A percentile compares a stretch with the other conserved stretches of the same genome.
Conservation (phyloP, 2,888 invertebrate species). For the Drosophila paracracens region DNA sequence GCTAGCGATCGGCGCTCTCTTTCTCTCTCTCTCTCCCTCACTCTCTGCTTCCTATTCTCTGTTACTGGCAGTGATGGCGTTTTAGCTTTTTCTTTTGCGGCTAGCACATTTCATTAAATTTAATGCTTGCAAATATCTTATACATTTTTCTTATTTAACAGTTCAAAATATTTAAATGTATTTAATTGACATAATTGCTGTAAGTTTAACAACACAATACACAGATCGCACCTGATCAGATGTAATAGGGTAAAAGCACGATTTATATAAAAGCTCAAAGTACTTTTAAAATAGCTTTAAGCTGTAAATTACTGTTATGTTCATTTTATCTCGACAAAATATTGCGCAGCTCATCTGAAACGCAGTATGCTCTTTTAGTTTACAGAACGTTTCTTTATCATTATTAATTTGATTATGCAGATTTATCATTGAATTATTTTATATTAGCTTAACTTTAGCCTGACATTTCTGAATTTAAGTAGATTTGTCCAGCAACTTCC, state of each 20-base stretch:
- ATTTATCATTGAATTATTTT: constrained; percentile 8
- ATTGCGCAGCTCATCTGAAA: constrained; percentile 5
- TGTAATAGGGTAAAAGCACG: neutral
- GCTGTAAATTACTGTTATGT: neutral
- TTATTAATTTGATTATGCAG: neutral
- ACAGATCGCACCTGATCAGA: neutral
- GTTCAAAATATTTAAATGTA: neutral
- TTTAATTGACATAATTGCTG: neutral
- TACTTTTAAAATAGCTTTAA: neutral
- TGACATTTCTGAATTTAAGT: constrained; percentile 28
- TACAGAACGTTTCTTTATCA: neutral
- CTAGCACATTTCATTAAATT: neutral
- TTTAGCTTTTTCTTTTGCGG: constrained; percentile 1
- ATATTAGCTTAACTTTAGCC: constrained; percentile 29
- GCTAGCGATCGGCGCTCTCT: constrained; percentile 35
- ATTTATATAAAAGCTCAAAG: neutral
- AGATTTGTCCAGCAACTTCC: constrained; percentile 21
- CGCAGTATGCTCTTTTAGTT: neutral
- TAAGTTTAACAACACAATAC: neutral
- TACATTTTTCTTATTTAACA: neutral
- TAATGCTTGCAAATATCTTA: neutral
- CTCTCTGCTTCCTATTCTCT: constrained; percentile 18
- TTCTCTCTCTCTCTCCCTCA: constrained; percentile 12
- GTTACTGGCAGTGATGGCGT: constrained; percentile 34
- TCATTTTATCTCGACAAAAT: neutral